Evolutionary conservation across 1,140 invertebrate genomes (phyloP), one percentile per base, ranked within the genome.

Genomic region (Trichonephila clavipes): DNA sequence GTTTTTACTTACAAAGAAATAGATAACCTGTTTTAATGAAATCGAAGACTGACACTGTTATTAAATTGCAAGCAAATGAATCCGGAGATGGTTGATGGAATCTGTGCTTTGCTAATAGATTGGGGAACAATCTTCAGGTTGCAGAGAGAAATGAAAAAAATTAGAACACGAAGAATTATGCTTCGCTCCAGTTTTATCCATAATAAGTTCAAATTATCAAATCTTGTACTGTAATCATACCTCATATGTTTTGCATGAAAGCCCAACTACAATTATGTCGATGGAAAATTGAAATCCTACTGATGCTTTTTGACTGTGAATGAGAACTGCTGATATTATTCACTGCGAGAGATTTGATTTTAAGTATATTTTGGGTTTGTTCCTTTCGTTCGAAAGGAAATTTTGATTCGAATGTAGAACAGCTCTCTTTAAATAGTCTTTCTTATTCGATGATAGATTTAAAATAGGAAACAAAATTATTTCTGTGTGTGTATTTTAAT

Each of bases 211-310:
- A 24, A 16, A 40, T 77, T 77, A 77, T 77, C 72, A 77, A 77
- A 77, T 24, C 28, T 14, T 77, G 14, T 40, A 28, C 28, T 28
- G 28, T 40, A 77, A 77, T 77, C 72, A 77, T 19, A 77, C 34
- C 72, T 28, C 72, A 18, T 18, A 34, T 16, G 72, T 77, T 77
- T 77, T 77, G 72, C 72, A 77, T 77, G 72, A 77, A 34, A 34
- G 72, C 28, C 28, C 72, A 77, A 77, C 72, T 40, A 40, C 28
- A 77, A 77, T 77, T 40, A 77, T 5, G 18, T 16, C 28, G 18
- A 40, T 40, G 28, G 24, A 40, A 34, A 77, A 77, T 12, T 19
- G 72, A 77, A 77, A 40, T 28, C 7, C 28, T 18, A 8, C 72
- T 3, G 1, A 16, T 77, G 62, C 51, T 12, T 77, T 77, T 77